Conservation (phyloP, 1,140 invertebrate genomes). For the Heterodera schachtii region DNA sequence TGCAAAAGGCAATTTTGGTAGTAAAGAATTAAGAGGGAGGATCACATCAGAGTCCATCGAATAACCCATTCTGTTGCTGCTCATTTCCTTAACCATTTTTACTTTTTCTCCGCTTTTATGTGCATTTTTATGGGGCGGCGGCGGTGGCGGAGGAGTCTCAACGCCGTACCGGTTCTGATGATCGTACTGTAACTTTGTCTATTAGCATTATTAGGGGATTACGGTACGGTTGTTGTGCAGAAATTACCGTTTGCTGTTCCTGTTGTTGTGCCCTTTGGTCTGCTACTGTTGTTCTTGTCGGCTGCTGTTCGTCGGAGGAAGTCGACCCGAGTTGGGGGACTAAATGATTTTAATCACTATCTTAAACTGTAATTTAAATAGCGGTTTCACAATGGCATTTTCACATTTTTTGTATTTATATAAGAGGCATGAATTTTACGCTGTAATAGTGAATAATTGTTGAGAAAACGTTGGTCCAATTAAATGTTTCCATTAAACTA, state of each 20-base stretch:
- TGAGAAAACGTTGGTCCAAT: neutral
- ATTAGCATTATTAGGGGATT: neutral
- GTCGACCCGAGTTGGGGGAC: neutral
- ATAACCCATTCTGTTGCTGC: neutral
- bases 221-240: neutral
- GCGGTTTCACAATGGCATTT: too few species aligned
- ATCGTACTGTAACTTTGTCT: neutral
- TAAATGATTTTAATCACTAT: neutral
- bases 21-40: too few species aligned
- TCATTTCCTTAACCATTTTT: neutral
- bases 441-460: neutral
- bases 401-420: too few species aligned
- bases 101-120: neutral
- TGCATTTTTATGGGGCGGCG: slow-evolving; percentile 17
- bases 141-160: slow-evolving; percentile 2
- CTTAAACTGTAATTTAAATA: too few species aligned
- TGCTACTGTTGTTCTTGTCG: neutral
- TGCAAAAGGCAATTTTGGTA: too few species aligned
- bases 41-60: too few species aligned
- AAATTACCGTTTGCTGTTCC: neutral
- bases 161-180: too few species aligned
- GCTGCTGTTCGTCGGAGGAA: slow-evolving; percentile 6
- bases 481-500: neutral
- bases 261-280: slow-evolving; percentile 2
- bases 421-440: too few species aligned